A percentile compares a stretch with the other conserved stretches of the same genome.
These are phyloP conservation scores for Doris montereyensis DNA, from an alignment of 2,888 invertebrate genomes.

Conservation along the genomic window DNA sequence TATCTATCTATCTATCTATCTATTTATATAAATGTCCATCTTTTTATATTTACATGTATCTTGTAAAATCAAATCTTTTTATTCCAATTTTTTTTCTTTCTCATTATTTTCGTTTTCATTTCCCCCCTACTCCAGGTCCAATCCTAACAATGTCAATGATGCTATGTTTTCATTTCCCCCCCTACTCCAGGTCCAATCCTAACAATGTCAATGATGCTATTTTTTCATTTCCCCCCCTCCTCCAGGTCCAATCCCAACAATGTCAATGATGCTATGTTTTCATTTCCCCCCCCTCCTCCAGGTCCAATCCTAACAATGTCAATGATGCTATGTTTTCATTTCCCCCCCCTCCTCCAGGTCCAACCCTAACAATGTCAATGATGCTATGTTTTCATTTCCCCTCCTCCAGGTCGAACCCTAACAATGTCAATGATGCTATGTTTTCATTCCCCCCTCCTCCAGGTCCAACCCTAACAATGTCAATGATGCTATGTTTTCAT, in stretches of 20 bases:
- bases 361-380: slow-evolving; percentile 70
- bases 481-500: slow-evolving; percentile 72
- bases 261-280: slow-evolving; percentile 70
- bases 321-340: slow-evolving; percentile 72
- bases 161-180: too few relatives aligned
- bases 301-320: slow-evolving; percentile 69
- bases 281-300: too few relatives aligned
- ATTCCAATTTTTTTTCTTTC: too few relatives aligned
- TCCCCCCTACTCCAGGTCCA: too few relatives aligned
- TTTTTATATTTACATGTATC: too few relatives aligned
- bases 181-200: slow-evolving; percentile 68
- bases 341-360: too few relatives aligned
- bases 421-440: slow-evolving; percentile 71
- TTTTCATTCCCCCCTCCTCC: too few relatives aligned
- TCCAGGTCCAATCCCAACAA: slow-evolving; percentile 71
- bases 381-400: slow-evolving; percentile 71
- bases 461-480: slow-evolving; percentile 70
- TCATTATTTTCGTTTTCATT: too few relatives aligned
- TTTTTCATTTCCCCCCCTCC: too few relatives aligned
- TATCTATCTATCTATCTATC: too few relatives aligned
- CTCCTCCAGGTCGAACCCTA: slow-evolving; percentile 71
- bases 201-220: slow-evolving; percentile 71
- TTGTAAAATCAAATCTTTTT: too few relatives aligned
- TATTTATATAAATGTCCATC: too few relatives aligned
- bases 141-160: slow-evolving; percentile 70